Evolutionary conservation across 2,888 invertebrate species (phyloP).

Genomic region (Tubulanus polymorphus): DNA sequence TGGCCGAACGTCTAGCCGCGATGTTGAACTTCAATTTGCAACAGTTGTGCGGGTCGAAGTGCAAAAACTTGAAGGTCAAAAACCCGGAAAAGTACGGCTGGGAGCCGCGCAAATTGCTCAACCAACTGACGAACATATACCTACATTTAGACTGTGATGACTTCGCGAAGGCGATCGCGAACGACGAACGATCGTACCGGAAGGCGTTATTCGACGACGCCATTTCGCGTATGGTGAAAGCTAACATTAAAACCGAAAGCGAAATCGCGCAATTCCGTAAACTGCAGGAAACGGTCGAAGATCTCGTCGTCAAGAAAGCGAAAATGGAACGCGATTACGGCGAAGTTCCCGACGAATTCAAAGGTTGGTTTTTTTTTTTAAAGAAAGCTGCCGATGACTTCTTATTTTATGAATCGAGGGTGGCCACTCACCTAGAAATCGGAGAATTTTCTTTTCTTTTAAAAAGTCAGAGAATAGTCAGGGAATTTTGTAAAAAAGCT

Average conservation of each 20-base stretch:
- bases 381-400: too few relatives aligned
- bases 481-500: too few relatives aligned
- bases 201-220: slow-evolving; percentile 91
- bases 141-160: slow-evolving; percentile 88
- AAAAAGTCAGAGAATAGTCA: too few relatives aligned
- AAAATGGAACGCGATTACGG: slow-evolving; percentile 87
- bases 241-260: slow-evolving; percentile 75
- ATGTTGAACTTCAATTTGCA: slow-evolving; percentile 98
- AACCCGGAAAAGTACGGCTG: slow-evolving; percentile 94
- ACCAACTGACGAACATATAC: slow-evolving; percentile 93
- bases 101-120: slow-evolving; percentile 88
- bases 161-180: slow-evolving; percentile 74
- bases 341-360: slow-evolving; percentile 94
- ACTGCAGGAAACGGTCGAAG: slow-evolving; percentile 52
- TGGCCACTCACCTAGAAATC: too few relatives aligned
- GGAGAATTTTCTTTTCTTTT: too few relatives aligned
- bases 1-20: slow-evolving; percentile 89
- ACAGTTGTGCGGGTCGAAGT: slow-evolving; percentile 93
- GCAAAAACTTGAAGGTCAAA: slow-evolving; percentile 83
- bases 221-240: slow-evolving; percentile 73
- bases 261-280: slow-evolving; percentile 80
- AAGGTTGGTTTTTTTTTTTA: slow-evolving; percentile 56
- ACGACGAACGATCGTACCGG: slow-evolving; percentile 94
- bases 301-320: slow-evolving; percentile 71
- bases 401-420: too few relatives aligned